These are phyloP conservation scores for Andrena camellia DNA, from an alignment of 2,888 invertebrate species.

Conservation along the genomic window DNA sequence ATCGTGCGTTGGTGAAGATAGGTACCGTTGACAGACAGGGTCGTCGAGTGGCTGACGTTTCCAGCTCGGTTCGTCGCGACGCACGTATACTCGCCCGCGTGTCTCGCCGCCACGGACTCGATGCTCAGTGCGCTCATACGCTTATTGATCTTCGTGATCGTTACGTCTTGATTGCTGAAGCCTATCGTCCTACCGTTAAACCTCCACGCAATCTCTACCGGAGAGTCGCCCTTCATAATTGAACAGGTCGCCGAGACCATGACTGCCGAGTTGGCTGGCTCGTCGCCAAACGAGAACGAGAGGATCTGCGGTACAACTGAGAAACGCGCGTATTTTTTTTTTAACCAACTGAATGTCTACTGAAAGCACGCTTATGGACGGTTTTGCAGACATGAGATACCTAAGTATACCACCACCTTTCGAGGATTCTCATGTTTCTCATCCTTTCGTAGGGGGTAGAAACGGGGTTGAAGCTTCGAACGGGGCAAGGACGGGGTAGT, in stretches of 20 bases:
- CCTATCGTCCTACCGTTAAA: constrained; percentile 86
- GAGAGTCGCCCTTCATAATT: constrained; percentile 92
- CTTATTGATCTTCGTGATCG: constrained; percentile 85
- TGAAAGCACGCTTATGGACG: not conserved
- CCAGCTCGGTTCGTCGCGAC: constrained; percentile 87
- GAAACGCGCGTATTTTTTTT: not conserved
- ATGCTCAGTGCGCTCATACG: constrained; percentile 89
- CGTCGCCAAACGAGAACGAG: constrained; percentile 85
- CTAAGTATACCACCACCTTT: too few species aligned
- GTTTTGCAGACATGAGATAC: too few species aligned
- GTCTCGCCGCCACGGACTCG: constrained; percentile 89
- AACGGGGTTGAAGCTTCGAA: not conserved
- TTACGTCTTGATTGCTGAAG: constrained; percentile 82
- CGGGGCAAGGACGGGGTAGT: not conserved
- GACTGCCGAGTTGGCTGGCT: constrained; percentile 84
- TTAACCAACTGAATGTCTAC: constrained; percentile 75
- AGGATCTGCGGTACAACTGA: constrained; percentile 83
- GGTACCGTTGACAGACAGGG: constrained; percentile 86
- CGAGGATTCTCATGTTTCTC: too few species aligned
- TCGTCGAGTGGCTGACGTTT: constrained; percentile 86
- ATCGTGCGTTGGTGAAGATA: constrained; percentile 73
- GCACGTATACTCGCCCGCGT: constrained; percentile 89
- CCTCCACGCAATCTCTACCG: constrained; percentile 91
- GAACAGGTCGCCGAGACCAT: constrained; percentile 88
- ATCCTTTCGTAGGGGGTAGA: not conserved